Base-by-base conservation (phyloP, 2,113 vertebrate species). In the Corythoichthys intestinalis region DNA sequence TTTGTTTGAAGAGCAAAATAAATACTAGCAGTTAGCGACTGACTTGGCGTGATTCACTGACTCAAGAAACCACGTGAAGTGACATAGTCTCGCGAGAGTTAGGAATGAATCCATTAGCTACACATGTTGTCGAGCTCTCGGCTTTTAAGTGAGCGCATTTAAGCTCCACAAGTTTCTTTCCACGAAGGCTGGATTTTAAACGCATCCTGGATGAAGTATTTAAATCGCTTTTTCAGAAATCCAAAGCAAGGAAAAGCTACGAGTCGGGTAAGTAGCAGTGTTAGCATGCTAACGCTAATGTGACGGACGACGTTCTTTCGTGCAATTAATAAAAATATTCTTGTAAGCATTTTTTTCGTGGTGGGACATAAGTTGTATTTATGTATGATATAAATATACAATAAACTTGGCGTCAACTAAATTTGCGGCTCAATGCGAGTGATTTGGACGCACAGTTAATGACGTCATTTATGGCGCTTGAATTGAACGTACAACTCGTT, bases 1-100 rank as follows among this genome's bases (percentile, higher is more conserved):
- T 91, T 89, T 89, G 87, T 90, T 89, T 89, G 88, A 85, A 86
- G 87, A 87, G 88, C 87, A 86, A 87, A 88, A 88, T 86, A 88
- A 87, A 86, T 86, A 88, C 74, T 72, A 73, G 80, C 84, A 88
- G 87, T 84, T 82, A 88, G 83, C 64, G 61, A 49, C 80, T 67
- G 69, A 1, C 72, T 52, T 63, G 2, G 34, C 6, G 46, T 2
- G 48, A 35, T 49, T 35, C 2, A 49, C 6, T 39, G 12, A 7
- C 8, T 17, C 4, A 4, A 4, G n/a, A 46, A 46, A 46, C 20
- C 41, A 62, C 60, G 17, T 9, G 11, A 10, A 47, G 41, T 4
- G 28, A 28, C 4, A 0, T 7, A 34, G 28, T 86, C 76, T 86
- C 82, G 83, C 82, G 87, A 87, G 71, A 84, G 0, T 70, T 66